These are phyloP conservation scores for Dromococcyx pavoninus DNA, from an alignment of 2,797 vertebrate genomes.

Conservation along the genomic window DNA sequence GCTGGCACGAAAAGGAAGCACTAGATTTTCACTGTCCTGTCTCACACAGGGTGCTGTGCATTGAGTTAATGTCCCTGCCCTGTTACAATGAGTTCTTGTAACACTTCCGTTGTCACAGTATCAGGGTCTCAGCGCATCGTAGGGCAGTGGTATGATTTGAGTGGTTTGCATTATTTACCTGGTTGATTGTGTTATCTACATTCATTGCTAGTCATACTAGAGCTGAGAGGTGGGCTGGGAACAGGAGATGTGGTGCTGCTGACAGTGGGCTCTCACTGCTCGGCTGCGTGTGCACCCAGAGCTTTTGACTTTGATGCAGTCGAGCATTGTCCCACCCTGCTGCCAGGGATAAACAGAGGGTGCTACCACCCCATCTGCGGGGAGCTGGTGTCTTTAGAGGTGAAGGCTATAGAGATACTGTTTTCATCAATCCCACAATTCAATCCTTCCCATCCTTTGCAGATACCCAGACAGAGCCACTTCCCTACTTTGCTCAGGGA, in stretches of 20 bases:
- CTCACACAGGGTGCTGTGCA: neutral
- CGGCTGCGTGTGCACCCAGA: neutral
- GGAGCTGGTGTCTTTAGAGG: neutral
- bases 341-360: neutral
- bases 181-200: neutral
- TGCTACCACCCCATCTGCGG: neutral
- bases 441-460: neutral
- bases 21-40: neutral
- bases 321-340: fast-evolving
- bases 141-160: neutral
- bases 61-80: neutral
- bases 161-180: slow-evolving; percentile 28
- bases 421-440: neutral
- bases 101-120: neutral
- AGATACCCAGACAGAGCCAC: neutral
- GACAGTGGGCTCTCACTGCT: neutral
- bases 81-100: neutral
- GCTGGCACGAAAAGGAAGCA: neutral
- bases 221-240: neutral
- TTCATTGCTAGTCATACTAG: neutral
- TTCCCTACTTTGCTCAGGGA: neutral
- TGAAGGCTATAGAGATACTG: neutral
- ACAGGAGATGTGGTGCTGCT: neutral
- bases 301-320: neutral
- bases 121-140: neutral